Percentiles rank a stretch among this genome's conserved stretches.
phyloP scores from a whole-genome alignment of 2,113 vertebrate genomes.

The Amblyopsis rosae region DNA sequence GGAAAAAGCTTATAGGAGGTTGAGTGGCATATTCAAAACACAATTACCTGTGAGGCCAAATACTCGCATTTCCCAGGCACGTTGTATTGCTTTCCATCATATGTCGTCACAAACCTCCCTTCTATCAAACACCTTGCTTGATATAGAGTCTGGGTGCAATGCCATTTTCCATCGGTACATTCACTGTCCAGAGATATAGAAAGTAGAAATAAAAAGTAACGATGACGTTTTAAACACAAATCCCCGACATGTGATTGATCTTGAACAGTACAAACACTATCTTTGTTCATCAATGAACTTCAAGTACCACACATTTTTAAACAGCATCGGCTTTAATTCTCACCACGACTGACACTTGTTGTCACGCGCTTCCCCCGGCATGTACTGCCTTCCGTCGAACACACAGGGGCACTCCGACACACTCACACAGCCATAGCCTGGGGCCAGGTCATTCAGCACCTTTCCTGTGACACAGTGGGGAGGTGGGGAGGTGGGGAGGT shows the following conservation, averaged over 20 bases:
- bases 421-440: slow-evolving; percentile 41
- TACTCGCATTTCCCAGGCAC: slow-evolving; percentile 69
- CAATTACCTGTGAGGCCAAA: slow-evolving; percentile 59
- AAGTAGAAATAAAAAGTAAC: background rate
- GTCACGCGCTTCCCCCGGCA: slow-evolving; percentile 23
- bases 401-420: slow-evolving; percentile 60
- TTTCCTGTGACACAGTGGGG: slow-evolving; percentile 33
- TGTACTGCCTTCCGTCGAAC: slow-evolving; percentile 45
- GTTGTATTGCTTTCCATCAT: slow-evolving; percentile 70
- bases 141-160: slow-evolving; percentile 56
- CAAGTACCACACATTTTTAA: background rate
- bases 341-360: slow-evolving; percentile 74
- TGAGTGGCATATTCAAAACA: background rate
- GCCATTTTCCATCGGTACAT: slow-evolving; percentile 65
- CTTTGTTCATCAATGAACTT: background rate
- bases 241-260: background rate
- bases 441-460: slow-evolving; percentile 60
- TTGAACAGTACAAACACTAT: too few species aligned
- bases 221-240: background rate
- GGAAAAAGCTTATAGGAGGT: background rate
- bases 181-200: slow-evolving; percentile 40
- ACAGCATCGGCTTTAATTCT: background rate
- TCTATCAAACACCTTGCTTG: slow-evolving; percentile 60
- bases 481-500: too few species aligned
- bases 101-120: slow-evolving; percentile 70